Base-by-base conservation (phyloP, 2,113 vertebrate genomes). In the Gallinago paraguaiae region DNA sequence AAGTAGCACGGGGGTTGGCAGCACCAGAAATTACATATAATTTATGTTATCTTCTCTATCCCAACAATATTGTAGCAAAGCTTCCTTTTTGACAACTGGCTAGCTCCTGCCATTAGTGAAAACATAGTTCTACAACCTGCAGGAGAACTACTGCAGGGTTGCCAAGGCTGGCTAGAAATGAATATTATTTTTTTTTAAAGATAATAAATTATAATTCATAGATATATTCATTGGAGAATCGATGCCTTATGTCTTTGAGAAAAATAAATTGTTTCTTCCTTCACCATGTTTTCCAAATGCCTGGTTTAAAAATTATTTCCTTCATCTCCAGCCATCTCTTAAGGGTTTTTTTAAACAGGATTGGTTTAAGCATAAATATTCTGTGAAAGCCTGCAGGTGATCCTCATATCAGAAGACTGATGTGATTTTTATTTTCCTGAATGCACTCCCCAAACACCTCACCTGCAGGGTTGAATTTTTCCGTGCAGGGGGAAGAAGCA, bases 371-470 rank as follows among this genome's bases (percentile, higher is more conserved):
- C 64, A 94, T 74, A 75, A 93, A 81, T 84, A 86, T 13, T 76
- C 53, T 59, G 45, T 64, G 86, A 43, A 71, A 91, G 57, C 70
- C 94, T 84, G 72, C 61, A 89, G 94, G 83, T 97, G 89, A 92
- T 91, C 83, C 72, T 94, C 48, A 30, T 82, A 64, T 39, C 4
- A 19, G 56, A 91, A 90, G 67, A 76, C 43, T 82, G 77, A 81
- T 78, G 64, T 82, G 77, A 64, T 75, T 95, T 88, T 95, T 93
- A 35, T 91, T 89, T 92, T 90, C 83, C 82, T 48, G 64, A 89
- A 87, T 87, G 50, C 43, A 43, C 4, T 91, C 39, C 39, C 69
- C 12, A 35, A 53, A 81, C 8, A 1, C 45, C 57, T 89, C 48
- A 85, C 39, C 53, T 76, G 65, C 81, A 82, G 81, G 20, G 45